Conservation (phyloP, 2,113 vertebrate genomes). For the Gambusia holbrooki region DNA sequence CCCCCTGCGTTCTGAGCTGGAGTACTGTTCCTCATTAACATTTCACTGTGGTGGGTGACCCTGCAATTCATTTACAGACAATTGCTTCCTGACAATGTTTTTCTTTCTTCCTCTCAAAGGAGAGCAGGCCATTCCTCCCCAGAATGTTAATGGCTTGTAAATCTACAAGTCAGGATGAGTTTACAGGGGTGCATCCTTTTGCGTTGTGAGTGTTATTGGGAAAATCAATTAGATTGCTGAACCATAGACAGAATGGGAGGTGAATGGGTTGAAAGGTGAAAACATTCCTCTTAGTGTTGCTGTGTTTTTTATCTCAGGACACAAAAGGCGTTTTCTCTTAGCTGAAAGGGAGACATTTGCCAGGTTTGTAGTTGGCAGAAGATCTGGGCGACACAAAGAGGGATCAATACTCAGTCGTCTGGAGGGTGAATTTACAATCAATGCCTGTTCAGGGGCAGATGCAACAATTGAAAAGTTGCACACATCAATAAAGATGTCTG, state of each 20-base stretch:
- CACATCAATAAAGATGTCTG: slow-evolving; percentile 64
- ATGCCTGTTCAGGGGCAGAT: slow-evolving; percentile 58
- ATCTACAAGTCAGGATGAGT: slow-evolving; percentile 47
- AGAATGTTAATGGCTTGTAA: slow-evolving; percentile 78
- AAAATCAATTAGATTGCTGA: slow-evolving; percentile 70
- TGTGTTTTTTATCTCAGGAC: slow-evolving; percentile 29
- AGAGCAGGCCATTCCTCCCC: slow-evolving; percentile 57
- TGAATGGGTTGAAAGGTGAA: not conserved
- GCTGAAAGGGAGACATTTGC: slow-evolving; percentile 55
- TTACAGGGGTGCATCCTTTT: slow-evolving; percentile 36
- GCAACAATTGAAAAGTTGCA: slow-evolving; percentile 57
- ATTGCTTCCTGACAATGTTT: slow-evolving; percentile 75
- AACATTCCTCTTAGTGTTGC: slow-evolving; percentile 17
- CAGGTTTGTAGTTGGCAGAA: slow-evolving; percentile 62
- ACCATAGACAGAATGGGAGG: slow-evolving; percentile 33
- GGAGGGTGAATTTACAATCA: slow-evolving; percentile 64
- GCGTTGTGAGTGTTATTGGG: slow-evolving; percentile 63
- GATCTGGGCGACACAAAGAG: slow-evolving; percentile 62
- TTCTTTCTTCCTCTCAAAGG: slow-evolving; percentile 64
- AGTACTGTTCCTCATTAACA: slow-evolving; percentile 74
- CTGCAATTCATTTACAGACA: slow-evolving; percentile 80
- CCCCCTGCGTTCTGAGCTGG: slow-evolving; percentile 47
- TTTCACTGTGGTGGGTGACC: slow-evolving; percentile 71
- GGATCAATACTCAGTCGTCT: slow-evolving; percentile 65
- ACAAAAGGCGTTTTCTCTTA: slow-evolving; percentile 52